phyloP scores from a whole-genome alignment of 2,797 vertebrate species.

The Enteromius fasciolatus region DNA sequence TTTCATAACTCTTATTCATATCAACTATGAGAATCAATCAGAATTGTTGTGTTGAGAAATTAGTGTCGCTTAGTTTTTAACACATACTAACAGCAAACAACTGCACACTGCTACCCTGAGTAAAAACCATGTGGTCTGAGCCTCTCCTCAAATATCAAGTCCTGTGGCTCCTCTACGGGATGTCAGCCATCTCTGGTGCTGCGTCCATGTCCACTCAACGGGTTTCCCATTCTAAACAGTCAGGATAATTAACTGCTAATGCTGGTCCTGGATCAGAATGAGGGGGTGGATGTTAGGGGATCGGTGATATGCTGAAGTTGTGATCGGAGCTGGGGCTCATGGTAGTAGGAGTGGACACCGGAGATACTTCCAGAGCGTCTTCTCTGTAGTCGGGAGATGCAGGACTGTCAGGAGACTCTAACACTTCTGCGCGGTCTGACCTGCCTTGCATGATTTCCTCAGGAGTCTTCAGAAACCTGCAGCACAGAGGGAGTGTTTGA shows the following conservation, averaged over 20 bases:
- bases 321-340: constrained; percentile 44
- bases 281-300: constrained; percentile 22
- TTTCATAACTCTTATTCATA: neutral
- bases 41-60: neutral
- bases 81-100: neutral
- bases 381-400: constrained; percentile 70
- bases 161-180: neutral
- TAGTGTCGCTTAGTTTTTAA: constrained; percentile 15
- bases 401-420: constrained; percentile 69
- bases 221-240: neutral
- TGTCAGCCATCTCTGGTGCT: neutral
- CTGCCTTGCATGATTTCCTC: constrained; percentile 74
- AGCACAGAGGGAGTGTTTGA: constrained; percentile 8
- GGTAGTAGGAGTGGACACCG: constrained; percentile 58
- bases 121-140: neutral
- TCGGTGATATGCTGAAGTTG: constrained; percentile 54
- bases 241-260: neutral
- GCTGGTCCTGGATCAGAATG: constrained; percentile 5
- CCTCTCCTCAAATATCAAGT: neutral
- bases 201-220: neutral
- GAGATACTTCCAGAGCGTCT: constrained; percentile 76
- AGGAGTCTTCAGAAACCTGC: constrained; percentile 88
- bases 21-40: neutral
- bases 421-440: constrained; percentile 67
- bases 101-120: neutral